These are phyloP conservation scores for Zaprionus tsacasi DNA, from an alignment of 1,140 invertebrate species.

Conservation along the genomic window DNA sequence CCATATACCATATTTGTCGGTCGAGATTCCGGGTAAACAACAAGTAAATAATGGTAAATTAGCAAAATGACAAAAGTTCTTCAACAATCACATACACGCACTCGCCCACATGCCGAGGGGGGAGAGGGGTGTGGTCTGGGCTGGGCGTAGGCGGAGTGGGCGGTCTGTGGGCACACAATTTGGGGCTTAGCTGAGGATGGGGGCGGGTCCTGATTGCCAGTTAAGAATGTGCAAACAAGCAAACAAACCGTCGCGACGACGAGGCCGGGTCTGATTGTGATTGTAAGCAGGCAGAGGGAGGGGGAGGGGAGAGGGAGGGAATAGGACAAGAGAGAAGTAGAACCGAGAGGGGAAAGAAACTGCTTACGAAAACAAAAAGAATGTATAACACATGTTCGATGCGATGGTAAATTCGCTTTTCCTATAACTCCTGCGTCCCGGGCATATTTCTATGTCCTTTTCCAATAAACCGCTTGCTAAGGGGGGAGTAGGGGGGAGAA, in stretches of 20 bases:
- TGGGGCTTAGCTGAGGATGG: constrained; percentile 3
- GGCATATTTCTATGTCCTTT: constrained; percentile 51
- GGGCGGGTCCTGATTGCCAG: constrained; percentile 56
- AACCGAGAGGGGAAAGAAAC: constrained; percentile 23
- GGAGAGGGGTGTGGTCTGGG: not conserved
- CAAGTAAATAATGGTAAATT: constrained; percentile 67
- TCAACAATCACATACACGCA: constrained; percentile 39
- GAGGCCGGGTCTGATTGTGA: constrained; percentile 45
- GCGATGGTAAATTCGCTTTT: constrained; percentile 19
- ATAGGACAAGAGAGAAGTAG: not conserved
- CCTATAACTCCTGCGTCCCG: constrained; percentile 2
- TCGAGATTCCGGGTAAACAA: constrained; percentile 40
- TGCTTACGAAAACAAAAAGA: constrained; percentile 62
- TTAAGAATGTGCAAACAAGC: constrained; percentile 69
- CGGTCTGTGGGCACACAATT: constrained; percentile 11
- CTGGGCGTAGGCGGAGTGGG: not conserved
- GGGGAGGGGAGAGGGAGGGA: not conserved
- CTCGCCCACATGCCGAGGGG: constrained; percentile 4
- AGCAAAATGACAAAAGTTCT: constrained; percentile 66
- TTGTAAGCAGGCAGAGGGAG: constrained; percentile 14
- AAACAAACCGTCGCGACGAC: constrained; percentile 47
- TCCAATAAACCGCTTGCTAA: constrained; percentile 52
- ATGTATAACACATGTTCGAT: constrained; percentile 60
- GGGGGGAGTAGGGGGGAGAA: too few relatives aligned
- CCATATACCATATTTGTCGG: not conserved